Conservation (phyloP, 2,797 vertebrate genomes). For the Micropoecilia bifurca region DNA sequence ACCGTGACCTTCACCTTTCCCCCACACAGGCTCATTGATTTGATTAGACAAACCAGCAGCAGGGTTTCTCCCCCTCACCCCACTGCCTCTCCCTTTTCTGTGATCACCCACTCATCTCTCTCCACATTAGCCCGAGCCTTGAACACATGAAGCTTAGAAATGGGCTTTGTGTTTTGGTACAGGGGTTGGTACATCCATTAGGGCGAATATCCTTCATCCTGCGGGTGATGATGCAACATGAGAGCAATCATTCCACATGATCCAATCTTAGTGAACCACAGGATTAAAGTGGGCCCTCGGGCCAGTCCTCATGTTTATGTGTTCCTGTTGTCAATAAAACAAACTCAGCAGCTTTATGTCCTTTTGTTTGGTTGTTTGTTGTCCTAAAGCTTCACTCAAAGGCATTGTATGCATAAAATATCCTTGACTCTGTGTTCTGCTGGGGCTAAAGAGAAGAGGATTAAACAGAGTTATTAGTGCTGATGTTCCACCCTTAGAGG, state of each 20-base stretch:
- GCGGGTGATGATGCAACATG: slow-evolving; percentile 73
- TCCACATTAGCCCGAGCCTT: slow-evolving; percentile 33
- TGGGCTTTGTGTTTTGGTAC: slow-evolving; percentile 27
- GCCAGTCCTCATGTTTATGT: slow-evolving; percentile 51
- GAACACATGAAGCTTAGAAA: slow-evolving; percentile 39
- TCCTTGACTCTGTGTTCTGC: slow-evolving; percentile 23
- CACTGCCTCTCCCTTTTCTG: slow-evolving; percentile 28
- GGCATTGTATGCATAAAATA: slow-evolving; percentile 23
- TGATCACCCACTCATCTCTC: slow-evolving; percentile 32
- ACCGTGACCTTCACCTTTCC: slow-evolving; percentile 67
- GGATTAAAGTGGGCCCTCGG: slow-evolving; percentile 61
- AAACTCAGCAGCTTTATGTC: slow-evolving; percentile 33
- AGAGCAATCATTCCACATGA: slow-evolving; percentile 68
- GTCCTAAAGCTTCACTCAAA: slow-evolving; percentile 44
- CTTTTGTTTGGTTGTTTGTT: slow-evolving; percentile 26
- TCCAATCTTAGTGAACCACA: slow-evolving; percentile 50
- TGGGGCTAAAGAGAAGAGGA: slow-evolving; percentile 8
- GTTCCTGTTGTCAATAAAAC: slow-evolving; percentile 49
- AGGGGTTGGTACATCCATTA: slow-evolving; percentile 48
- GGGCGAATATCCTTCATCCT: slow-evolving; percentile 56
- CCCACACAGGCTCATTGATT: slow-evolving; percentile 45
- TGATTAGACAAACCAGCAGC: slow-evolving; percentile 53
- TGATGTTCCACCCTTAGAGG: neutral
- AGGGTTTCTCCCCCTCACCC: slow-evolving; percentile 44
- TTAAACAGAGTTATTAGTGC: slow-evolving; percentile 11